Evolutionary conservation across 2,888 invertebrate species (phyloP), one percentile per base, ranked within the genome.

Genomic region (Sisyra terminalis): DNA sequence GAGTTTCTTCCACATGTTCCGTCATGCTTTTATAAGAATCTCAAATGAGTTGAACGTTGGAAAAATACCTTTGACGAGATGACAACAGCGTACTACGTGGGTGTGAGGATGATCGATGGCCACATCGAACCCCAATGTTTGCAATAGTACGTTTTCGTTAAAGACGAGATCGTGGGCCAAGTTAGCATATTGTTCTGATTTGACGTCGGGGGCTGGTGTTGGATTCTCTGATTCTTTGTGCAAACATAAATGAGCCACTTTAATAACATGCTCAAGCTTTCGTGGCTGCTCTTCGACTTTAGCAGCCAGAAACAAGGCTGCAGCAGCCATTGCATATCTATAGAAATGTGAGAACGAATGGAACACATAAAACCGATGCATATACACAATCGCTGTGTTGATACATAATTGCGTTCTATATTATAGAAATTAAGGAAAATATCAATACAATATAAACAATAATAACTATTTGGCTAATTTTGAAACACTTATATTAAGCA

Each of bases 291-390:
- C 98, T 66, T 98, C 97, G 40, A 96, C 75, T 71, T 98, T 98
- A 48, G 96, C 96, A 46, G 97, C 94, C 51, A 98, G 70, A 65
- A 98, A 98, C 40, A 98, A 70, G 43, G 93, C 85, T 3, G 96
- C 93, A 3, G 93, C 81, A 8, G 94, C 90, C 61, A 97, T 88
- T 43, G 87, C 80, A 64, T 92, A 87, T 60, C 93, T 78, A 65
- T 92, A 89, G 63, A 96, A 97, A 60, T 86, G 84, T 41, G 87
- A 80, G 67, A 98, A 90, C 11, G 96, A 92, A 61, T 97, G 96
- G 69, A 90, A 94, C 67, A 96, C 92, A 67, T 94, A 98, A 69
- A 97, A 98, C 44, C 97, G 76, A 66, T 98, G 97, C 94, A 97
- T 94, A 58, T 97, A 97, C 44, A 97, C 96, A 57, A 96, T 96